phyloP scores from a whole-genome alignment of 1,140 invertebrate genomes.

The Neodiprion lecontei region DNA sequence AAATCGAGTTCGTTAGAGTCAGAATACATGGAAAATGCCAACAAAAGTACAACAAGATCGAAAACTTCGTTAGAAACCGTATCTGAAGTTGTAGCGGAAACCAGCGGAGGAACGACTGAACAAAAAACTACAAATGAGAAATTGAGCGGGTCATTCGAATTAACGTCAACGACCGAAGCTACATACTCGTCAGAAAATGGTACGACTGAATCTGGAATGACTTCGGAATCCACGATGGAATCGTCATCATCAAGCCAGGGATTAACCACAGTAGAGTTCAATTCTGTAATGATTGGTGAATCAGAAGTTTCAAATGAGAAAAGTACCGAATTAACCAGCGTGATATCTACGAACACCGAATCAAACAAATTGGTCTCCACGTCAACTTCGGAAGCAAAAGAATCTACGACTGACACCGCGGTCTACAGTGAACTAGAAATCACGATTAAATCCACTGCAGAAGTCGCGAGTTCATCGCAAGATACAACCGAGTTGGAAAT shows the following conservation, averaged over 20 bases:
- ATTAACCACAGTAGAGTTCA: not conserved
- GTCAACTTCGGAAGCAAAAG: too few relatives aligned
- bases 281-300: not conserved
- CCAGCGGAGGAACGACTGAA: not conserved
- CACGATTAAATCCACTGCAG: too few relatives aligned
- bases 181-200: not conserved
- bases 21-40: not conserved
- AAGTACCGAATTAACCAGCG: not conserved
- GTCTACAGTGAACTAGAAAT: too few relatives aligned
- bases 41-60: not conserved
- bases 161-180: not conserved
- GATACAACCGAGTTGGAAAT: too few relatives aligned
- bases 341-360: not conserved
- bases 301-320: not conserved
- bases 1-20: not conserved
- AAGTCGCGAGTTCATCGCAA: too few relatives aligned
- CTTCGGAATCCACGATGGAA: not conserved
- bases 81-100: slow-evolving; percentile 1
- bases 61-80: not conserved
- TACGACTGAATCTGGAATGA: slow-evolving; percentile 5
- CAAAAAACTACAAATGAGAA: not conserved
- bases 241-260: too few relatives aligned
- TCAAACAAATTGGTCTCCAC: not conserved
- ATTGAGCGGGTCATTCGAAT: not conserved
- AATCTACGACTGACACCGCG: too few relatives aligned